Percentiles rank a stretch among this genome's conserved stretches.
phyloP scores from a whole-genome alignment of 2,113 vertebrate species.

The Plotosus lineatus region DNA sequence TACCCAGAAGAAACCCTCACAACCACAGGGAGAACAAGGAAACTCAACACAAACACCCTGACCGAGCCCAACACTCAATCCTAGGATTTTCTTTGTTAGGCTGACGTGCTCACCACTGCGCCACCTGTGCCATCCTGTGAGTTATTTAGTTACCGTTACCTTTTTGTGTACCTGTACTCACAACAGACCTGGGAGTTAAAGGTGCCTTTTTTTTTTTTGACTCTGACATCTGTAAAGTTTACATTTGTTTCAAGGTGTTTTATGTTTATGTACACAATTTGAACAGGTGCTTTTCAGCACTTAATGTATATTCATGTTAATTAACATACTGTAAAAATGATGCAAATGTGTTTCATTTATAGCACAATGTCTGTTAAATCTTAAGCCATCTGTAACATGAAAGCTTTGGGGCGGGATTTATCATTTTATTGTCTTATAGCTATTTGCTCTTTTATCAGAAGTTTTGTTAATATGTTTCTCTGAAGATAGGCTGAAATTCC shows the following conservation, averaged over 20 bases:
- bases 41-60: too few species aligned
- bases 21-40: too few species aligned
- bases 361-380: neutral
- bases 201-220: neutral
- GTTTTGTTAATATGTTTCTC: slow-evolving; percentile 12
- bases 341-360: neutral
- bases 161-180: neutral
- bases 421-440: neutral
- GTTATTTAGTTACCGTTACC: too few species aligned
- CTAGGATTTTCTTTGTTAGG: too few species aligned
- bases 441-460: neutral
- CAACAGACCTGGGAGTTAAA: neutral
- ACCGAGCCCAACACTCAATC: too few species aligned
- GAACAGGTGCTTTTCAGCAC: neutral
- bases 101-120: too few species aligned
- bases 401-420: neutral
- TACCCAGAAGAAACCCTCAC: too few species aligned
- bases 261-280: neutral
- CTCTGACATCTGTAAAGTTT: neutral
- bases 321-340: neutral
- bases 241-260: neutral
- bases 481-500: neutral
- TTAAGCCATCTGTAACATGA: neutral
- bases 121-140: too few species aligned
- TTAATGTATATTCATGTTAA: neutral